Conservation (phyloP, 2,888 invertebrate species). For the Ceriagrion tenellum region DNA sequence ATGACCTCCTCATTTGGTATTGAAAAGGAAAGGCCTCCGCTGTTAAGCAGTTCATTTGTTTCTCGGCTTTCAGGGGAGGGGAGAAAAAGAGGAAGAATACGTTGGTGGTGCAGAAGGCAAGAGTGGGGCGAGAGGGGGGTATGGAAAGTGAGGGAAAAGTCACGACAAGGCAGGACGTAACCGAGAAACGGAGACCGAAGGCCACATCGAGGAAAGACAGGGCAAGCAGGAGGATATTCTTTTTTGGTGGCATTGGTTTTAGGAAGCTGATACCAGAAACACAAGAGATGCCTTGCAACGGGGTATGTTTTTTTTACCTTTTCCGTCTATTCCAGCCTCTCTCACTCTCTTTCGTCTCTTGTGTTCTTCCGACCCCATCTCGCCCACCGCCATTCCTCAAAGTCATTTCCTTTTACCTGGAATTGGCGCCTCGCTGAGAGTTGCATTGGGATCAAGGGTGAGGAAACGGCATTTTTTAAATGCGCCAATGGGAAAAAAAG, state of each 20-base stretch:
- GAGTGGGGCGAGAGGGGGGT: neutral
- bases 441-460: slow-evolving; percentile 43
- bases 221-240: neutral
- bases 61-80: slow-evolving; percentile 31
- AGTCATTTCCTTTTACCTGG: slow-evolving; percentile 63
- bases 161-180: neutral
- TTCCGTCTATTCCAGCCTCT: neutral
- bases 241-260: slow-evolving; percentile 6
- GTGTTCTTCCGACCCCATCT: neutral
- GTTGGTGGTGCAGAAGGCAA: neutral
- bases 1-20: slow-evolving; percentile 68
- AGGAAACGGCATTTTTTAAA: slow-evolving; percentile 31
- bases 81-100: neutral
- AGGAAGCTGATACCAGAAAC: slow-evolving; percentile 12
- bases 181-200: neutral
- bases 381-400: slow-evolving; percentile 48
- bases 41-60: slow-evolving; percentile 65
- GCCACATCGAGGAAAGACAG: neutral
- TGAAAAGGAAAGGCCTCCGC: slow-evolving; percentile 62
- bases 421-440: slow-evolving; percentile 63
- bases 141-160: too few species aligned
- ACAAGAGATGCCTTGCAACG: slow-evolving; percentile 16
- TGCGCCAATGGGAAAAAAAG: neutral
- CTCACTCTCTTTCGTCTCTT: neutral
- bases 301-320: neutral